Conservation (phyloP, 2,113 vertebrate species). For the Tor tambroides region DNA sequence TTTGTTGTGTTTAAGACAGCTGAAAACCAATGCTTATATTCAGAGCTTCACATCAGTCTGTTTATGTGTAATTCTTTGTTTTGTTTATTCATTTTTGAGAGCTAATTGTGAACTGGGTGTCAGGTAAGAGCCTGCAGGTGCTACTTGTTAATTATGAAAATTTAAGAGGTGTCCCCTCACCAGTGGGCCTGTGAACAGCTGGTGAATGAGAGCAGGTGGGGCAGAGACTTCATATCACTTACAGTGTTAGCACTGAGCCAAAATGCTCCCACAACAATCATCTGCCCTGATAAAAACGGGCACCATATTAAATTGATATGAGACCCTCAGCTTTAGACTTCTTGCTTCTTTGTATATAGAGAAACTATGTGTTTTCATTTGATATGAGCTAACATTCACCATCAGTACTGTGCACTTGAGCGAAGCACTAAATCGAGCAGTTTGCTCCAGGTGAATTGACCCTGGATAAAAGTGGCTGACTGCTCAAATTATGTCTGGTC, state of each 20-base stretch:
- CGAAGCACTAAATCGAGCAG: neutral
- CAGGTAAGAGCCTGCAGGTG: neutral
- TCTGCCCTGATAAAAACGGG: slow-evolving; percentile 47
- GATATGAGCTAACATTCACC: neutral
- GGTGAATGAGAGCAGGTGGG: slow-evolving; percentile 55
- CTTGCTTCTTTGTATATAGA: neutral
- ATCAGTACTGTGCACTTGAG: neutral
- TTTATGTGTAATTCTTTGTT: neutral
- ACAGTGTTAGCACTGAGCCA: slow-evolving; percentile 55
- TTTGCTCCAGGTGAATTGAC: neutral
- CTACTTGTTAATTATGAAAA: slow-evolving; percentile 58
- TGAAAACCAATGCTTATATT: neutral
- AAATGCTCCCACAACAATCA: slow-evolving; percentile 62
- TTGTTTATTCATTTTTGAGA: slow-evolving; percentile 30
- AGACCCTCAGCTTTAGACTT: slow-evolving; percentile 54
- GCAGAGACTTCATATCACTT: slow-evolving; percentile 64
- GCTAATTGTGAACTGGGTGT: slow-evolving; percentile 53
- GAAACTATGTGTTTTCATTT: neutral
- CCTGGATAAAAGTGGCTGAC: neutral
- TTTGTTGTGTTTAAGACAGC: neutral
- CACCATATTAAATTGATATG: slow-evolving; percentile 63
- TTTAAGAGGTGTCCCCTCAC: slow-evolving; percentile 57
- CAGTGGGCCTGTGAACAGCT: slow-evolving; percentile 66
- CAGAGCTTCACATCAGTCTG: neutral
- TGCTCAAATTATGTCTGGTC: neutral